Percentiles rank a stretch among this genome's conserved stretches.
phyloP scores from a whole-genome alignment of 1,140 invertebrate genomes.

The Scaptomyza montana region DNA sequence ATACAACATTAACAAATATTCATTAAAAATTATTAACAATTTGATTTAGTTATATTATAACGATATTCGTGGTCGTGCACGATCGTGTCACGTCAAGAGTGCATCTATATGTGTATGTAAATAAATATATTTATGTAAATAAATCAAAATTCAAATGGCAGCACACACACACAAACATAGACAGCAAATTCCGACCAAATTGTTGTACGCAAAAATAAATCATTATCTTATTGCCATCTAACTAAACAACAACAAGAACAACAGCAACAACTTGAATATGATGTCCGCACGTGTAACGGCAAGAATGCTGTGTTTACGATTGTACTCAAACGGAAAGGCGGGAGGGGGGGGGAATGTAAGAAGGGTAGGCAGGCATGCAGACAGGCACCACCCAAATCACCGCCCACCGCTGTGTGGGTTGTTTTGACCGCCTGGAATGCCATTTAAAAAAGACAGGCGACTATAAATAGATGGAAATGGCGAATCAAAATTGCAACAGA shows the following conservation, averaged over 20 bases:
- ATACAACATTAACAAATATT: no score
- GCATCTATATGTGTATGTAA: slow-evolving; percentile 3
- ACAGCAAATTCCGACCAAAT: slow-evolving; percentile 47
- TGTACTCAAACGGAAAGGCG: slow-evolving; percentile 20
- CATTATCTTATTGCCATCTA: slow-evolving; percentile 73
- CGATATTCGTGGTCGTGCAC: background rate
- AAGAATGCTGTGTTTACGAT: slow-evolving; percentile 69
- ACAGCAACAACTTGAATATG: slow-evolving; percentile 50
- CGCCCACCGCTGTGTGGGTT: slow-evolving; percentile 26
- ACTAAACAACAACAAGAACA: slow-evolving; percentile 31
- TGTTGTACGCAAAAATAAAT: slow-evolving; percentile 75
- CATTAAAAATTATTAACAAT: no score
- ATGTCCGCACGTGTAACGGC: slow-evolving; percentile 72
- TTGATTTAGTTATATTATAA: background rate
- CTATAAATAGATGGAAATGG: slow-evolving; percentile 62
- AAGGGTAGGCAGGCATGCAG: background rate
- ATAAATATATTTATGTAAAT: slow-evolving; percentile 33
- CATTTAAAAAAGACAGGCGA: slow-evolving; percentile 68
- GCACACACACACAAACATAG: slow-evolving; percentile 24
- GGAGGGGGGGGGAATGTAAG: no score
- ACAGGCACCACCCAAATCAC: background rate
- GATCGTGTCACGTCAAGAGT: background rate
- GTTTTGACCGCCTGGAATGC: slow-evolving; percentile 49
- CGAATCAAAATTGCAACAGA: slow-evolving; percentile 58
- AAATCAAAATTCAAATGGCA: slow-evolving; percentile 40